Evolutionary conservation across 1,140 invertebrate species (phyloP).

Genomic region (Ericerus pela): DNA sequence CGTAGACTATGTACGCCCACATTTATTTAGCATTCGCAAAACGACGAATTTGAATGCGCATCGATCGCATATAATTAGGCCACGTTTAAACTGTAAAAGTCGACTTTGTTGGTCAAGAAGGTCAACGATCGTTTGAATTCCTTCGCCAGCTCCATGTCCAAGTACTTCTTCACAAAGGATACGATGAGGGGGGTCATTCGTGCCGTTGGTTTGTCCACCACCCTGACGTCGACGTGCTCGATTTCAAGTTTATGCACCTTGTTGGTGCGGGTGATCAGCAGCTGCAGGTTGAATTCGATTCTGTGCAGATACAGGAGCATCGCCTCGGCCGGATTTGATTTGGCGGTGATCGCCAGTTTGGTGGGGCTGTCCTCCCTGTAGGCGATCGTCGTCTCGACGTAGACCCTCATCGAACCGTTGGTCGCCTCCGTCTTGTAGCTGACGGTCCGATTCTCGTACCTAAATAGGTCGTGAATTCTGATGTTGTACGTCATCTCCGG

Average conservation of each 20-base stretch:
- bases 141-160: neutral
- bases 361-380: neutral
- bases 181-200: neutral
- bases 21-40: no score
- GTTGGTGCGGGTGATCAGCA: neutral
- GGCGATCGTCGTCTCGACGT: neutral
- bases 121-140: conserved; percentile 4
- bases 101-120: neutral
- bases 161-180: neutral
- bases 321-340: neutral
- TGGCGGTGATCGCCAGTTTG: neutral
- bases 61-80: no score
- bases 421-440: neutral
- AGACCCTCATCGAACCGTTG: neutral
- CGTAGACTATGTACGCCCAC: no score
- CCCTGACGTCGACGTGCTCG: neutral
- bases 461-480: neutral
- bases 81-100: neutral
- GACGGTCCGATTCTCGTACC: neutral
- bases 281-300: neutral
- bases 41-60: no score
- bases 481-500: neutral
- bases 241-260: neutral
- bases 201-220: neutral
- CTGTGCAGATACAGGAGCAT: neutral